phyloP scores from a whole-genome alignment of 2,888 invertebrate genomes.

The Dolichomitus sp. region DNA sequence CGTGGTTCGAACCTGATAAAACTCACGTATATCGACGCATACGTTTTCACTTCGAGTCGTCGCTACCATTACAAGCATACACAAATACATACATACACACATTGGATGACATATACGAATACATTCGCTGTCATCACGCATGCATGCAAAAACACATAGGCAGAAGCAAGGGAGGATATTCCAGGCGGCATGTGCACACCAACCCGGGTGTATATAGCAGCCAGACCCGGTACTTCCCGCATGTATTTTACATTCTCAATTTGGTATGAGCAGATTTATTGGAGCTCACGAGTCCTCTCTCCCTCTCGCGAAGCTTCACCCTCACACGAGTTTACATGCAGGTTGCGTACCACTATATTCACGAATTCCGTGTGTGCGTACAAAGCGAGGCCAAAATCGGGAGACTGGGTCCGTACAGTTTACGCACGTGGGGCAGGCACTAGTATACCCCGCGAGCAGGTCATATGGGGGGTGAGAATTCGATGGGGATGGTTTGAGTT shows the following conservation, averaged over 20 bases:
- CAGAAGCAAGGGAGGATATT: conserved; percentile 58
- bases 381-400: conserved; percentile 37
- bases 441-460: conserved; percentile 41
- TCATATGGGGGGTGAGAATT: conserved; percentile 67
- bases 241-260: conserved; percentile 84
- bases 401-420: conserved; percentile 19
- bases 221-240: conserved; percentile 68
- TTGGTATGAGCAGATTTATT: conserved; percentile 83
- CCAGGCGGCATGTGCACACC: conserved; percentile 68
- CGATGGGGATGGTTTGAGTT: conserved; percentile 65
- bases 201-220: conserved; percentile 67
- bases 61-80: conserved; percentile 42
- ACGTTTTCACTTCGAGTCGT: conserved; percentile 41
- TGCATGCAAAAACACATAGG: conserved; percentile 62
- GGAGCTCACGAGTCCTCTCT: conserved; percentile 71
- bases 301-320: conserved; percentile 46
- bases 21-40: conserved; percentile 68
- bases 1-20: conserved; percentile 80
- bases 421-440: conserved; percentile 29
- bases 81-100: conserved; percentile 37
- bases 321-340: conserved; percentile 49
- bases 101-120: conserved; percentile 32
- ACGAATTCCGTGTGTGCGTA: conserved; percentile 22
- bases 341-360: conserved; percentile 30
- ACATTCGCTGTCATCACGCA: conserved; percentile 61